These are phyloP conservation scores for Ophion costatus DNA, from an alignment of 2,888 invertebrate genomes.

Conservation along the genomic window DNA sequence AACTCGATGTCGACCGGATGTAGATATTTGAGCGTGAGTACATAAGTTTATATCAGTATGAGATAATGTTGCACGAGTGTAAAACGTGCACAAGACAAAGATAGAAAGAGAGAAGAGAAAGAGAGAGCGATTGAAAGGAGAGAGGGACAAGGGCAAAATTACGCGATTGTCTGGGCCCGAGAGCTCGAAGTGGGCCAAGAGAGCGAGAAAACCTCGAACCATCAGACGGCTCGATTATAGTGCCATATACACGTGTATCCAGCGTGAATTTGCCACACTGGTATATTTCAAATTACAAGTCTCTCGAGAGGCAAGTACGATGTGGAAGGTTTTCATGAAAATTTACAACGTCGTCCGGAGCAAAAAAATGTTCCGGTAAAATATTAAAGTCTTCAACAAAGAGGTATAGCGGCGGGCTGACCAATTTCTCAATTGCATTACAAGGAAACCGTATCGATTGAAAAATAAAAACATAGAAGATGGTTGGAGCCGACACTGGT, in stretches of 20 bases:
- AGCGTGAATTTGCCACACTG: background rate
- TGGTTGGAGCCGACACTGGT: too few species aligned
- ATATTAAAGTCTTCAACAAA: background rate
- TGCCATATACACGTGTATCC: background rate
- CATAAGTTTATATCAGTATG: conserved; percentile 13
- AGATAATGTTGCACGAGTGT: conserved; percentile 25
- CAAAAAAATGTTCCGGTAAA: background rate
- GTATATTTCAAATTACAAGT: conserved; percentile 3
- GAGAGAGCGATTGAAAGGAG: background rate
- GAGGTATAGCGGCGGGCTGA: background rate
- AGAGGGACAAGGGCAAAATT: conserved; percentile 67
- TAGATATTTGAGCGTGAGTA: background rate
- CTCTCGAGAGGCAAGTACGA: background rate
- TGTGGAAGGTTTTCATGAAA: background rate
- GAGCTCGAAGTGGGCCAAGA: conserved; percentile 71
- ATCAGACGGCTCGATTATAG: conserved; percentile 54
- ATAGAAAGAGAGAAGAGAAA: background rate
- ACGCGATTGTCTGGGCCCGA: conserved; percentile 58
- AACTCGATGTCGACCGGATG: conserved; percentile 22
- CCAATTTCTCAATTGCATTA: background rate
- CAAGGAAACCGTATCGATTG: background rate
- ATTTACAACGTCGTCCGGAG: background rate
- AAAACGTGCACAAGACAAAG: conserved; percentile 2
- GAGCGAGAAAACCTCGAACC: conserved; percentile 64
- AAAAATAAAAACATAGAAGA: background rate